These are phyloP conservation scores for Acipenser transmontanus DNA, from an alignment of 2,797 vertebrate species.

Conservation along the genomic window DNA sequence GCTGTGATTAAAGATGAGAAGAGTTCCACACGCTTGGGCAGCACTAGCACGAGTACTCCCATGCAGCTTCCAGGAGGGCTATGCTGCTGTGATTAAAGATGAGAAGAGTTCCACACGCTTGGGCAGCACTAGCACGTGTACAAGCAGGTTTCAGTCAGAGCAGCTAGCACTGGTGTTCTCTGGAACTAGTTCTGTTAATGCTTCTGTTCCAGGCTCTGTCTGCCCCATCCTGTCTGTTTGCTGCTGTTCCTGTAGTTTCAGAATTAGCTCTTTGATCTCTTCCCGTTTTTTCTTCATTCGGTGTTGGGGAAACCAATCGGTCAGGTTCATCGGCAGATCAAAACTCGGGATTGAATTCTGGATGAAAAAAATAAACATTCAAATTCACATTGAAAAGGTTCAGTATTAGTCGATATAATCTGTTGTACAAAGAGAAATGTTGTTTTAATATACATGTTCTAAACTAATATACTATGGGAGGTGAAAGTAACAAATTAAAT, in stretches of 20 bases:
- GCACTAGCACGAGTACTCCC: slow-evolving; percentile 32
- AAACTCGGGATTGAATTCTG: slow-evolving; percentile 87
- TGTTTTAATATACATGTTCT: too few relatives aligned
- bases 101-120: too few relatives aligned
- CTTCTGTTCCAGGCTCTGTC: slow-evolving; percentile 55
- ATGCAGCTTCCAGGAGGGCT: too few relatives aligned
- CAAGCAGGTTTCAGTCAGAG: slow-evolving; percentile 42
- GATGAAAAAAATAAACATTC: neutral
- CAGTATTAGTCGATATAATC: too few relatives aligned
- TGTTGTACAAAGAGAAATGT: too few relatives aligned
- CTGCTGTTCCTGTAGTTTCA: slow-evolving; percentile 63
- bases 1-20: too few relatives aligned
- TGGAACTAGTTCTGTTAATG: slow-evolving; percentile 48
- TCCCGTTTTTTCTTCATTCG: slow-evolving; percentile 72
- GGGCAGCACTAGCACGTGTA: too few relatives aligned
- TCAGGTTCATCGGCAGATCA: slow-evolving; percentile 76
- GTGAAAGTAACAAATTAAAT: too few relatives aligned
- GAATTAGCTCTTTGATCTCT: slow-evolving; percentile 68
- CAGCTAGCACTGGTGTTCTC: slow-evolving; percentile 50
- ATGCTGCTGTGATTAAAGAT: too few relatives aligned
- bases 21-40: slow-evolving; percentile 16
- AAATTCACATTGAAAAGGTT: too few relatives aligned
- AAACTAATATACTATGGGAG: too few relatives aligned
- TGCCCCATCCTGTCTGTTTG: slow-evolving; percentile 59
- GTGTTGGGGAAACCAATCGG: slow-evolving; percentile 70